Evolutionary conservation across 2,113 vertebrate genomes (phyloP), one percentile per base, ranked within the genome.

Genomic region (Cephalophus harveyi): DNA sequence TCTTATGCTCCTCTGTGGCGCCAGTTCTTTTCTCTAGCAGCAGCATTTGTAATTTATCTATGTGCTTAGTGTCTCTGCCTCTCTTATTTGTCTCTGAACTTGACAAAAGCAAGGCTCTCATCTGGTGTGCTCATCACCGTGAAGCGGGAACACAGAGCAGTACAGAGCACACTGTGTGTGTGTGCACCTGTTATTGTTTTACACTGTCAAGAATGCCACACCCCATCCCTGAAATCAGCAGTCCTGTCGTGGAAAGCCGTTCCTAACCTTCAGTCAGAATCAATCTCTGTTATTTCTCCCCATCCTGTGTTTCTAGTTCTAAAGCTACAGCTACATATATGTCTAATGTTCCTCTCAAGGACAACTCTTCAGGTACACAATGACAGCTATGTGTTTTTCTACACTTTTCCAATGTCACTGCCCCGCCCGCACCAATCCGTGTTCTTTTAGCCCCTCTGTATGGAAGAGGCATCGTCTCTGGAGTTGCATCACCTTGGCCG

Each of bases 361-460:
- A 30, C 57, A 81, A 21, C n/a, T 79, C 1, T 71, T 74, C 36
- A 43, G 62, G 30, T 57, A 48, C 71, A n/a, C 62, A 40, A 88
- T 16, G 40, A 64, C 0, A 81, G 55, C 54, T 81, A 5, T 12
- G 25, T 36, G 3, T 50, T 94, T 79, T 89, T 57, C 59, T 64
- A 19, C 7, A 71, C 1, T 14, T 81, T 46, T 27, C 48, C 36
- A 30, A 13, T 9, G 40, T 21, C 52, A 19, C 21, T 28, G 5
- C 79, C 30, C 15, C 30, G 2, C 3, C 17, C 2, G 1, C 8
- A 10, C 43, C 30, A n/a, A 46, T 15, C 7, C 11, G 4, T 23
- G 8, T 27, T 86, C 64, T 30, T 50, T 48, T 19, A 83, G 46
- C 9, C 23, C 48, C 36, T 46, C 62, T 2, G 33, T 23, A 33